Evolutionary conservation across 2,888 invertebrate species (phyloP).

Genomic region (Amphipyra berbera): DNA sequence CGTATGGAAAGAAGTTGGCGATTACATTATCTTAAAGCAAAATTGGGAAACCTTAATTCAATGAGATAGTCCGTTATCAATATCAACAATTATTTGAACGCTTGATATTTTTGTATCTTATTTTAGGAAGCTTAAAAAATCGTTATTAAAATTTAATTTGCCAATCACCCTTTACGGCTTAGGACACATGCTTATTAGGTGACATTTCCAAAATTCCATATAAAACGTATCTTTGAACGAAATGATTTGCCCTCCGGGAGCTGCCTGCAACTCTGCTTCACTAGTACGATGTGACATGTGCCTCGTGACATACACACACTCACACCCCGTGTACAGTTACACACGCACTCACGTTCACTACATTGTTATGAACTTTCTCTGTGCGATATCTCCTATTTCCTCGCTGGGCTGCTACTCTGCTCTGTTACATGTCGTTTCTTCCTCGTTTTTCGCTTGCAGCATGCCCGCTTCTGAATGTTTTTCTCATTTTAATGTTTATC

Average conservation of each 20-base stretch:
- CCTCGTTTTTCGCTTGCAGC: constrained; percentile 57
- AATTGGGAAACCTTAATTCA: constrained; percentile 5
- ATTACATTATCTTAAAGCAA: constrained; percentile 14
- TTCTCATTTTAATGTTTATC: constrained; percentile 58
- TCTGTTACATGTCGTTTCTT: constrained; percentile 48
- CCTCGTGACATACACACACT: constrained; percentile 58
- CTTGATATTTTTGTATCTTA: constrained; percentile 14
- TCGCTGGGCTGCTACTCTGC: constrained; percentile 57
- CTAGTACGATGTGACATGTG: constrained; percentile 47
- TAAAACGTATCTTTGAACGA: constrained; percentile 22
- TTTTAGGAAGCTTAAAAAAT: constrained; percentile 4
- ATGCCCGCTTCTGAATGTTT: constrained; percentile 59
- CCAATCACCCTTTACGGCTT: constrained; percentile 1
- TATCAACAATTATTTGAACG: constrained; percentile 1
- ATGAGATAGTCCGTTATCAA: neutral
- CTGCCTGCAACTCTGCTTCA: constrained; percentile 68
- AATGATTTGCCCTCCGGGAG: constrained; percentile 66
- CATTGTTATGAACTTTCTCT: constrained; percentile 50
- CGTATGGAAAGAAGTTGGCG: constrained; percentile 15
- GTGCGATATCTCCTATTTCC: constrained; percentile 55
- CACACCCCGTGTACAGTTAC: constrained; percentile 57
- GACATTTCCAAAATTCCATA: constrained; percentile 18
- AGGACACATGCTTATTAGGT: constrained; percentile 5
- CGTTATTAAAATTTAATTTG: constrained; percentile 11
- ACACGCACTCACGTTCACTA: constrained; percentile 60